Evolutionary conservation across 2,113 vertebrate genomes (phyloP).

Genomic region (Dipodomys ordii): DNA sequence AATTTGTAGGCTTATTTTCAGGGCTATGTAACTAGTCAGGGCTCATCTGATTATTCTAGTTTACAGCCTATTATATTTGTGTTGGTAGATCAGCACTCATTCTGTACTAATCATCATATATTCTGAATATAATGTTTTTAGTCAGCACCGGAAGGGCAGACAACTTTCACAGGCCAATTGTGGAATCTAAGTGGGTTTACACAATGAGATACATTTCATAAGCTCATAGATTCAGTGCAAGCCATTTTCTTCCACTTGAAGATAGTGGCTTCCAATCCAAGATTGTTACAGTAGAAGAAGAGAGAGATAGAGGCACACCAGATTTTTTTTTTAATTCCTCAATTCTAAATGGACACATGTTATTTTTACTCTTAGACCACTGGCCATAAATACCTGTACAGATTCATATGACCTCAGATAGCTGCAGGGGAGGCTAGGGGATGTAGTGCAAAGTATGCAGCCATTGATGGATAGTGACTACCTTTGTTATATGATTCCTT

Average conservation of each 20-base stretch:
- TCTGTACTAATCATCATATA: constrained; percentile 14
- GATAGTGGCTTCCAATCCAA: background rate
- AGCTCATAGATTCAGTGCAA: background rate
- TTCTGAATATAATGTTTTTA: background rate
- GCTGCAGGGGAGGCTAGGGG: background rate
- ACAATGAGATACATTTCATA: background rate
- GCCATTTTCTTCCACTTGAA: background rate
- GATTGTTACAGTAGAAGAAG: background rate
- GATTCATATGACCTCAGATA: background rate
- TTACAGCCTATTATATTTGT: background rate
- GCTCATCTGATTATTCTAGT: background rate
- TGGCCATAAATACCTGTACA: background rate
- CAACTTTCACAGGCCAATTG: background rate
- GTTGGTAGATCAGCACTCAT: background rate
- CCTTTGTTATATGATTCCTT: background rate
- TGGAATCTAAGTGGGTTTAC: constrained; percentile 3
- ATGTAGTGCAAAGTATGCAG: background rate
- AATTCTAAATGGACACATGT: background rate
- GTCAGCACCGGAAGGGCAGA: background rate
- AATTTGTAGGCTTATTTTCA: background rate
- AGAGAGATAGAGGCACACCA: background rate
- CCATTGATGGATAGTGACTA: background rate
- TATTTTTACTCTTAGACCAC: background rate
- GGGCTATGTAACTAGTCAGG: background rate
- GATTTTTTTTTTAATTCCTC: constrained; percentile 2